phyloP scores from a whole-genome alignment of 2,888 invertebrate genomes.

The Thecophora atra region DNA sequence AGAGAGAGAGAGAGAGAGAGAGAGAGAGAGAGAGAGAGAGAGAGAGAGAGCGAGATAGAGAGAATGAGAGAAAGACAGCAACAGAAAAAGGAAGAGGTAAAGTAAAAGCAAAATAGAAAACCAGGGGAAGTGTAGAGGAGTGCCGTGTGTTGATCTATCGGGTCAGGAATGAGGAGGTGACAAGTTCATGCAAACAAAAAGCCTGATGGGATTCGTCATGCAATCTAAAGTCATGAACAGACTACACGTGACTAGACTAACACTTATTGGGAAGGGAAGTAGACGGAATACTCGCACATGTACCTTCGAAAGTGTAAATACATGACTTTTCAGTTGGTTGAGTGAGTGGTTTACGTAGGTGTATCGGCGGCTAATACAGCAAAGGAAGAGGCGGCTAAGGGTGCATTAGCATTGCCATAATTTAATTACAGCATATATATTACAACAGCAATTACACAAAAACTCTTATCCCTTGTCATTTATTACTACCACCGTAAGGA shows the following conservation, averaged over 20 bases:
- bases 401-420: conserved; percentile 59
- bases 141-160: too few relatives aligned
- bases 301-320: background rate
- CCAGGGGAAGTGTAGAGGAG: too few relatives aligned
- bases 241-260: conserved; percentile 14
- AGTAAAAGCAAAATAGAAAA: too few relatives aligned
- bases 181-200: conserved; percentile 36
- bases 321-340: background rate
- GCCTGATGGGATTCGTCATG: conserved; percentile 59
- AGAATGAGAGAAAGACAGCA: too few relatives aligned
- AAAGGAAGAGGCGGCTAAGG: conserved; percentile 44
- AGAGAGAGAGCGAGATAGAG: too few relatives aligned
- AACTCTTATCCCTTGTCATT: background rate
- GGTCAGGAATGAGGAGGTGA: background rate
- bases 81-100: too few relatives aligned
- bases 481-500: background rate
- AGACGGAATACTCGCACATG: background rate
- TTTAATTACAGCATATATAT: conserved; percentile 54
- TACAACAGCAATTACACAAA: conserved; percentile 11
- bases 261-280: background rate
- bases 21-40: too few relatives aligned
- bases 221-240: conserved; percentile 39
- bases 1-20: too few relatives aligned
- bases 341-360: background rate
- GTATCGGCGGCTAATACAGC: conserved; percentile 12